These are phyloP conservation scores for Apodemus sylvaticus DNA, from an alignment of 2,113 vertebrate species.

Conservation along the genomic window DNA sequence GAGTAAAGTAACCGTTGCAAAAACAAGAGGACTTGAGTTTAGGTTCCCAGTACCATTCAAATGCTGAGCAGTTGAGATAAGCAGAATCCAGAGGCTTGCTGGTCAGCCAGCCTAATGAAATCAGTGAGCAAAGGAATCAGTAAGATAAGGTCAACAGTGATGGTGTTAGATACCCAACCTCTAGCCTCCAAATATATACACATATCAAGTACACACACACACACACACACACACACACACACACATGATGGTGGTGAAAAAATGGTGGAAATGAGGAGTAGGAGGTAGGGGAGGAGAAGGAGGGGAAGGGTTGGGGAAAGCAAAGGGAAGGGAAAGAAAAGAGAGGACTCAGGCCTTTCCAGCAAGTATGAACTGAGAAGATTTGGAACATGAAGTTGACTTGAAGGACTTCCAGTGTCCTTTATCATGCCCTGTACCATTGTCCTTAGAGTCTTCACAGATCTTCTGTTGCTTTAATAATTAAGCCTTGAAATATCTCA, in stretches of 20 bases:
- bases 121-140: not conserved
- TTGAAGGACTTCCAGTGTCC: not conserved
- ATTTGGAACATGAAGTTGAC: not conserved
- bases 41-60: not conserved
- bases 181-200: not conserved
- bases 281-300: rapidly evolving
- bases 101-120: not conserved
- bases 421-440: not conserved
- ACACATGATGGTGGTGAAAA: not conserved
- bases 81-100: not conserved
- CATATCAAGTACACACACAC: not conserved
- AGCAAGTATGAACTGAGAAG: not conserved
- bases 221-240: not conserved
- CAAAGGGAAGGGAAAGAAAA: too few relatives aligned
- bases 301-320: too few relatives aligned
- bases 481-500: constrained; percentile 20
- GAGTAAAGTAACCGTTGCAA: not conserved
- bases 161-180: not conserved
- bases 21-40: not conserved
- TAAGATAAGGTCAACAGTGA: not conserved
- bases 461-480: constrained; percentile 39
- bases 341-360: not conserved
- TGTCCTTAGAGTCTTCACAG: not conserved
- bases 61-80: not conserved
- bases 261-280: not conserved